Evolutionary conservation across 2,888 invertebrate species (phyloP).

Genomic region (Eudemis profundana): DNA sequence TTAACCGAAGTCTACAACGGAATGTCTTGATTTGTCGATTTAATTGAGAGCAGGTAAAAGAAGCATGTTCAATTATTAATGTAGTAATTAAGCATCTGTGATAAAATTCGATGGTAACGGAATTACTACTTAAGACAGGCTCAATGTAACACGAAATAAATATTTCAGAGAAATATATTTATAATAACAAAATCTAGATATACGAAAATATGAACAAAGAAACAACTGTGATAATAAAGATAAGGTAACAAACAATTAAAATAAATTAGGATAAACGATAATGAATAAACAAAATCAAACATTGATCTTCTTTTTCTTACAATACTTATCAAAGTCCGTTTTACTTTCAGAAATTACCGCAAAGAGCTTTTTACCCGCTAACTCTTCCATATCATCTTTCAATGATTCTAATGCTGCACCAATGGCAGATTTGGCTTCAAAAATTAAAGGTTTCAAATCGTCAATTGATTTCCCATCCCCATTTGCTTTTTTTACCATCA

Average conservation of each 20-base stretch:
- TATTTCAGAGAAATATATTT: background rate
- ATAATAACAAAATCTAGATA: conserved; percentile 18
- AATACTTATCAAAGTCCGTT: conserved; percentile 77
- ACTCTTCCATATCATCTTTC: conserved; percentile 81
- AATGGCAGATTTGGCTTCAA: conserved; percentile 77
- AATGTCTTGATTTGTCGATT: too few species aligned
- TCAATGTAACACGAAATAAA: too few species aligned
- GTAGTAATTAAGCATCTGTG: too few species aligned
- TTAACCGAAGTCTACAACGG: too few species aligned
- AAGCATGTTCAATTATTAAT: too few species aligned
- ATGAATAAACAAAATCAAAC: conserved; percentile 52
- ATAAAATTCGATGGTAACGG: too few species aligned
- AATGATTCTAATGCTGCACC: conserved; percentile 74
- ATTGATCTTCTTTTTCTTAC: conserved; percentile 72
- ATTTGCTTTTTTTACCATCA: conserved; percentile 77
- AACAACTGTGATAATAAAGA: conserved; percentile 61
- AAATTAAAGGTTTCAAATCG: conserved; percentile 69
- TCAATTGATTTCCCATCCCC: conserved; percentile 64
- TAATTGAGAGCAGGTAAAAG: too few species aligned
- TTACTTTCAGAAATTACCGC: conserved; percentile 77
- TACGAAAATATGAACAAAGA: conserved; percentile 48
- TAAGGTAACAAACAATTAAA: conserved; percentile 40
- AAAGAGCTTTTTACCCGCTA: conserved; percentile 82
- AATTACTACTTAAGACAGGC: too few species aligned
- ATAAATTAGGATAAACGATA: conserved; percentile 36